Evolutionary conservation across 2,113 vertebrate genomes (phyloP), one percentile per base, ranked within the genome.

Genomic region (Xyrauchen texanus): DNA sequence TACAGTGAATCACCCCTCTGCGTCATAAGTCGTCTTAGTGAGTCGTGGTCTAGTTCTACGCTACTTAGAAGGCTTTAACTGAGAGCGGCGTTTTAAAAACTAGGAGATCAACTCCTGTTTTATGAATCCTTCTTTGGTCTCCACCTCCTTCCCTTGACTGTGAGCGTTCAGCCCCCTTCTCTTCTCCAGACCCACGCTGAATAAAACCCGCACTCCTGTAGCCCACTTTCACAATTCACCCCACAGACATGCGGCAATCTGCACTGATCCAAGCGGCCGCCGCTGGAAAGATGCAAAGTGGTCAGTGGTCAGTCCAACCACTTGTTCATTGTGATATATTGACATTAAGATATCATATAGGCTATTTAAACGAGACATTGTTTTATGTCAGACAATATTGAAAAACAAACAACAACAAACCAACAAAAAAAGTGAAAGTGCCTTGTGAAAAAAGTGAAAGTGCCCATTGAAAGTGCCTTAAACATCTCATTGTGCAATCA

Each of bases 141-240:
- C 72, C 85, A 85, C 89, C 90, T 88, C 87, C 63, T 79, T 77
- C 77, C 12, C 70, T 68, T 86, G 8, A 49, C 82, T 71, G 85
- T 81, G 88, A 78, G 93, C 94, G 92, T 88, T 93, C 94, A 88
- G 89, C 93, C 96, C 96, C 94, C 90, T 94, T 95, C 92, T 53
- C 61, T 12, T 55, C 74, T 81, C 63, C 70, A 62, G 61, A 44
- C 49, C 21, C 71, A 42, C 61, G 78, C 81, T 81, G 70, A 68
- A 82, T 81, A 74, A 81, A 79, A 80, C 85, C 82, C 85, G 77
- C 85, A 85, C 83, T 81, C 81, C 81, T 67, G 53, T 84, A 80
- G 84, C 83, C 86, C 49, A 45, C 49, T n/a, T 8, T 13, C 53
- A 1, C 44, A 13, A 34, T 34, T 34, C 61, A 0, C 72, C 13